Evolutionary conservation across 2,797 vertebrate species (phyloP).

Genomic region (Okamejei kenojei): DNA sequence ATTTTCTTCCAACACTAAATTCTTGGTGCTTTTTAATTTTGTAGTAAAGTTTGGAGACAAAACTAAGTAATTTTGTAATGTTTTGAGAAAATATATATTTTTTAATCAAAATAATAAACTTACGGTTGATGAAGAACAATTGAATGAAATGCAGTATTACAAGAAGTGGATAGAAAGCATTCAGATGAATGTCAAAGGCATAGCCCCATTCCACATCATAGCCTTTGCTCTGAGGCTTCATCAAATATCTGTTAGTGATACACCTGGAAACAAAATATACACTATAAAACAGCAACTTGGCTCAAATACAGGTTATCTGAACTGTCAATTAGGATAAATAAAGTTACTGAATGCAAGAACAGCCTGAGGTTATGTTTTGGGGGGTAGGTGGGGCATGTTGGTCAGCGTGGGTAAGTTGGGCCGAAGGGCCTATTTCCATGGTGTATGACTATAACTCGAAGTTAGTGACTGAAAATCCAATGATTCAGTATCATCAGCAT

Average conservation of each 20-base stretch:
- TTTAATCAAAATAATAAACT: slow-evolving; percentile 54
- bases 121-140: slow-evolving; percentile 95
- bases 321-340: background rate
- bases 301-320: background rate
- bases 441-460: background rate
- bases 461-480: background rate
- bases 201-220: slow-evolving; percentile 97
- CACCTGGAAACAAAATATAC: slow-evolving; percentile 60
- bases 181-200: slow-evolving; percentile 92
- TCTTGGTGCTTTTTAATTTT: background rate
- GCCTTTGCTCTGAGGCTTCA: slow-evolving; percentile 76
- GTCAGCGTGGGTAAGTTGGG: too few species aligned
- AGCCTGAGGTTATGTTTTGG: background rate
- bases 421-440: too few species aligned
- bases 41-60: background rate
- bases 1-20: background rate
- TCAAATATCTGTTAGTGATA: slow-evolving; percentile 84
- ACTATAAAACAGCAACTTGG: background rate
- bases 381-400: too few species aligned
- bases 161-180: slow-evolving; percentile 94
- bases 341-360: too few species aligned
- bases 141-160: slow-evolving; percentile 94
- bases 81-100: background rate
- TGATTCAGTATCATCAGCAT: too few species aligned
- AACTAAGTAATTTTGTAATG: background rate